Percentiles rank a stretch among this genome's conserved stretches.
Conservation (phyloP, 2,797 vertebrate species). For the Macropus fuliginosus region DNA sequence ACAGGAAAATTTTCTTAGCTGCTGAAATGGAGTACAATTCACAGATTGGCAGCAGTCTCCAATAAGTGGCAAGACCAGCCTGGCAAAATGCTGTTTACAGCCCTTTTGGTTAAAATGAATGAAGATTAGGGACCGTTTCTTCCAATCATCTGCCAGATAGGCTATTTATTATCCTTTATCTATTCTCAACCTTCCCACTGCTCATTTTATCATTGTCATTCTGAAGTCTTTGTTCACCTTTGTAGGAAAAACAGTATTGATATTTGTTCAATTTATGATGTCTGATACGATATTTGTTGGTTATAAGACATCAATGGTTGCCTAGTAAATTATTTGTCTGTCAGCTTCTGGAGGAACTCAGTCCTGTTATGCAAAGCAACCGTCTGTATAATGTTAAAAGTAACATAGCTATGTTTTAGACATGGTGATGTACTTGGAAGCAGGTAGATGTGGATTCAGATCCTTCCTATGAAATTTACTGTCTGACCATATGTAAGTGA, state of each 20-base stretch:
- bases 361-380: background rate
- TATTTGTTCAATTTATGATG: constrained; percentile 30
- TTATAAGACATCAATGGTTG: constrained; percentile 46
- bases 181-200: background rate
- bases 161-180: constrained; percentile 38
- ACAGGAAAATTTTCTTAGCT: background rate
- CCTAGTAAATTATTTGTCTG: constrained; percentile 35
- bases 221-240: constrained; percentile 53
- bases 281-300: background rate
- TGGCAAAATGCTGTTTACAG: constrained; percentile 22
- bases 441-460: background rate
- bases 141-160: background rate
- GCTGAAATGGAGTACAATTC: background rate
- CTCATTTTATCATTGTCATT: constrained; percentile 23
- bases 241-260: constrained; percentile 8
- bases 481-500: background rate
- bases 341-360: constrained; percentile 20
- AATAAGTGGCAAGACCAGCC: background rate
- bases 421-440: background rate
- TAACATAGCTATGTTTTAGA: background rate
- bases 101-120: background rate
- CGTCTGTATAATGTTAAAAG: background rate
- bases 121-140: background rate
- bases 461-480: background rate
- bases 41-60: background rate